Evolutionary conservation across 2,888 invertebrate species (phyloP).

Genomic region (Rhabditoides inermis): DNA sequence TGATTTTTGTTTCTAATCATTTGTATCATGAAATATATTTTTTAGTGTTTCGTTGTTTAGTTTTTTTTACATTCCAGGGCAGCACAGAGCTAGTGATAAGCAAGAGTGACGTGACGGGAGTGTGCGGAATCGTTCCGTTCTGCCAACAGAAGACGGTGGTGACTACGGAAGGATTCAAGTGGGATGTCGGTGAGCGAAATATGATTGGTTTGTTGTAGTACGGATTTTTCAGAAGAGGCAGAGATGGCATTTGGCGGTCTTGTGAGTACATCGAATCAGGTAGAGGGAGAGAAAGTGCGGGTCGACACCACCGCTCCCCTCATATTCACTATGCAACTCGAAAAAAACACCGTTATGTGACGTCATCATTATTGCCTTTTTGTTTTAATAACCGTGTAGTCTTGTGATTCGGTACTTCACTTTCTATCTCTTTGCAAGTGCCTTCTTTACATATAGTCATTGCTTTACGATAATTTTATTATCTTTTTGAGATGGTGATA

Average conservation of each 20-base stretch:
- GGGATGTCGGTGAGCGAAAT: conserved; percentile 28
- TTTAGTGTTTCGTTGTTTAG: too few relatives aligned
- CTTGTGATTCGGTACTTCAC: too few relatives aligned
- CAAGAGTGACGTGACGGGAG: too few relatives aligned
- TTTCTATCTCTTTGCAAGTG: too few relatives aligned
- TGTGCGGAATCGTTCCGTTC: conserved; percentile 42
- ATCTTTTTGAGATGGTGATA: too few relatives aligned
- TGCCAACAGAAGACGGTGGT: conserved; percentile 33
- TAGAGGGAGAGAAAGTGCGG: conserved; percentile 7
- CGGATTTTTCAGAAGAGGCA: conserved; percentile 10
- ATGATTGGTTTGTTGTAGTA: background rate
- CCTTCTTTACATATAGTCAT: too few relatives aligned
- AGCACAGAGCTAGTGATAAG: too few relatives aligned
- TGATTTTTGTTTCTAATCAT: too few relatives aligned
- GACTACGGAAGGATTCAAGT: conserved; percentile 37
- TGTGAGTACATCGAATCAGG: conserved; percentile 26
- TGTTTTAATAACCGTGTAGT: too few relatives aligned
- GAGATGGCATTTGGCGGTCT: conserved; percentile 18
- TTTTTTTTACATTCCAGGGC: too few relatives aligned
- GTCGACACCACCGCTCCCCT: conserved; percentile 17
- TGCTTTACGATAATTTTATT: too few relatives aligned
- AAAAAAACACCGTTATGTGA: background rate
- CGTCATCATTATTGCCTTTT: background rate
- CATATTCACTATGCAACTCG: conserved; percentile 19
- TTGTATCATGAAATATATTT: too few relatives aligned